phyloP scores from a whole-genome alignment of 2,797 vertebrate species.

The Alca torda region DNA sequence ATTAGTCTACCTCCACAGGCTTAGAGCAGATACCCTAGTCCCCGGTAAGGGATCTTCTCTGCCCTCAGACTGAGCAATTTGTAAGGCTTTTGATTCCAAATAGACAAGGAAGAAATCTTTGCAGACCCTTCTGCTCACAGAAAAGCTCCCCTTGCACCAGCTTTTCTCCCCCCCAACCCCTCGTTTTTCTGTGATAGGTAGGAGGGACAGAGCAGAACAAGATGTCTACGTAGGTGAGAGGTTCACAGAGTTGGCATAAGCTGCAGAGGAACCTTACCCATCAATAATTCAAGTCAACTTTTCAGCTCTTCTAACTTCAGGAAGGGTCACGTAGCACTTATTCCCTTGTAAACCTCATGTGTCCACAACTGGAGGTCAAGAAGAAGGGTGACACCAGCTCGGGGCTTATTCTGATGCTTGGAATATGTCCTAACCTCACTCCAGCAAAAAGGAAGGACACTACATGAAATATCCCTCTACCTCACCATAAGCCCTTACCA shows the following conservation, averaged over 20 bases:
- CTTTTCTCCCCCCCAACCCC: neutral
- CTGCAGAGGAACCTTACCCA: neutral
- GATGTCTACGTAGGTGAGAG: neutral
- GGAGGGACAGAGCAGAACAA: neutral
- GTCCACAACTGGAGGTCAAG: rapidly evolving
- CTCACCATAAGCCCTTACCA: neutral
- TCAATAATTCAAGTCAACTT: neutral
- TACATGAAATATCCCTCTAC: neutral
- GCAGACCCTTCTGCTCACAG: neutral
- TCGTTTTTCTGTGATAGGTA: neutral
- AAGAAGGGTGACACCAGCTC: neutral
- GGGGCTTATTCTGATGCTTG: neutral
- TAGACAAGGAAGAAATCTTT: neutral
- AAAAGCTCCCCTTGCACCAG: neutral
- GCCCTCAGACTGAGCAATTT: neutral
- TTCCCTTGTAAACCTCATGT: neutral
- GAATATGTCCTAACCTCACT: neutral
- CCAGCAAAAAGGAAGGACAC: neutral
- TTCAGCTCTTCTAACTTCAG: neutral
- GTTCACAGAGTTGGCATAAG: neutral
- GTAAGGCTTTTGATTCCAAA: neutral
- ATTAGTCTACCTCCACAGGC: neutral
- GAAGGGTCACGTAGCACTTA: neutral
- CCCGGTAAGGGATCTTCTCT: neutral
- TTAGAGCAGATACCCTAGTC: neutral